These are phyloP conservation scores for Erythrolamprus reginae DNA, from an alignment of 2,113 vertebrate genomes.

Conservation along the genomic window DNA sequence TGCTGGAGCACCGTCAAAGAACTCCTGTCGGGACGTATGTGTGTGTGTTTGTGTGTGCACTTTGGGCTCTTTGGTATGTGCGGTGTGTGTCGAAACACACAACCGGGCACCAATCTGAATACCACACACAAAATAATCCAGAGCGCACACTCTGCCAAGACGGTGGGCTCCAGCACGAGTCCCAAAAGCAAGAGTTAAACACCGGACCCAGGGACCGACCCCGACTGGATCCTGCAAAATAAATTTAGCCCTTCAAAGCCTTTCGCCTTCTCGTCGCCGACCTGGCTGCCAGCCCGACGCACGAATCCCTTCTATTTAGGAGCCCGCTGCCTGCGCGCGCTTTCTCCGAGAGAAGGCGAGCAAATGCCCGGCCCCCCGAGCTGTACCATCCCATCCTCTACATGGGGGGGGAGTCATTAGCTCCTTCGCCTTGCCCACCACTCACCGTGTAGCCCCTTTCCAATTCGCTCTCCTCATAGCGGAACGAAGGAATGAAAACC, in stretches of 20 bases:
- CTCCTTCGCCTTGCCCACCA: constrained; percentile 5
- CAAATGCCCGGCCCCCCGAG: not conserved
- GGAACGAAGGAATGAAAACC: constrained; percentile 90
- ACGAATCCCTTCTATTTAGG: not conserved
- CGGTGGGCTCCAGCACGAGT: not conserved
- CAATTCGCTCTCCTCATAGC: constrained; percentile 83
- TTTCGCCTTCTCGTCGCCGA: not conserved
- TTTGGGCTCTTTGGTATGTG: not conserved
- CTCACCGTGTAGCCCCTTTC: constrained; percentile 95
- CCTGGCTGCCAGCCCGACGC: not conserved
- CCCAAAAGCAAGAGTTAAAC: not conserved
- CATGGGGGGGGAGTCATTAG: not conserved
- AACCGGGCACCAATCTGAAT: not conserved
- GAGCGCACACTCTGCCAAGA: not conserved
- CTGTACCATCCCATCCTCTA: not conserved
- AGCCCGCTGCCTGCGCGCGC: not conserved
- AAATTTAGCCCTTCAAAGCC: not conserved
- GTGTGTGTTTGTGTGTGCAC: too few relatives aligned
- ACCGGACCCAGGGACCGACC: not conserved
- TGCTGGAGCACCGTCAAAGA: not conserved
- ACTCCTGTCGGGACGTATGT: not conserved
- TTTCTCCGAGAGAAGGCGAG: not conserved
- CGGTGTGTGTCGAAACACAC: not conserved
- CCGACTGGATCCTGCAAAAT: not conserved
- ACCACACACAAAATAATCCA: not conserved